A percentile compares a stretch with the other conserved stretches of the same genome.
Evolutionary conservation across 2,797 vertebrate species (phyloP).

Genomic region (Pipistrellus nathusii): DNA sequence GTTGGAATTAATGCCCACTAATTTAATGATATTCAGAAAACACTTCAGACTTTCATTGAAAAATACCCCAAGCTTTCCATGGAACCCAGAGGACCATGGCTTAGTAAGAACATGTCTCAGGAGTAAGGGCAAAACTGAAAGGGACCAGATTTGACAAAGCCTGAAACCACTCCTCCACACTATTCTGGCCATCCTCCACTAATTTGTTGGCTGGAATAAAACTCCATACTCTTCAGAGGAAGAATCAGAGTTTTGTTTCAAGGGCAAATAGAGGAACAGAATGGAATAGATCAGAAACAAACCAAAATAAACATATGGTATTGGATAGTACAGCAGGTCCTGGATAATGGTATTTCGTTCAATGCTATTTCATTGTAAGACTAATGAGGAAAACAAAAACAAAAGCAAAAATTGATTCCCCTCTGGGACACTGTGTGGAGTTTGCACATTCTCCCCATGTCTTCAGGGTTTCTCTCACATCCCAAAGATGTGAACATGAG

Average conservation of each 20-base stretch:
- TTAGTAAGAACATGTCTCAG: not conserved
- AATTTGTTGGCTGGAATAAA: not conserved
- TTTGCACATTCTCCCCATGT: not conserved
- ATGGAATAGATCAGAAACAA: not conserved
- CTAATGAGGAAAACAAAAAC: not conserved
- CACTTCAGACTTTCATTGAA: not conserved
- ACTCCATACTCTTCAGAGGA: not conserved
- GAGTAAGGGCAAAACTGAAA: not conserved
- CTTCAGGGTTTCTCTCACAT: not conserved
- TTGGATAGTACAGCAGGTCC: not conserved
- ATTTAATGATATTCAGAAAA: not conserved
- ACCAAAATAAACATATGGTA: not conserved
- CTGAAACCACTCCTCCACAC: not conserved
- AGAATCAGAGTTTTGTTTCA: not conserved
- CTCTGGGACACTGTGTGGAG: too few species aligned
- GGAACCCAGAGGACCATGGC: not conserved
- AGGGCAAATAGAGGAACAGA: not conserved
- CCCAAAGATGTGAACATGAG: not conserved
- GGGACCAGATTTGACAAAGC: not conserved
- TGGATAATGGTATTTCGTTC: not conserved
- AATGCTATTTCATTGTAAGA: not conserved
- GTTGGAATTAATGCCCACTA: not conserved
- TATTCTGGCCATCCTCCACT: not conserved
- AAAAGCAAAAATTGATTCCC: not conserved
- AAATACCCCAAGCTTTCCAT: not conserved